Evolutionary conservation across 2,797 vertebrate genomes (phyloP).

Genomic region (Steatocranus sp.): DNA sequence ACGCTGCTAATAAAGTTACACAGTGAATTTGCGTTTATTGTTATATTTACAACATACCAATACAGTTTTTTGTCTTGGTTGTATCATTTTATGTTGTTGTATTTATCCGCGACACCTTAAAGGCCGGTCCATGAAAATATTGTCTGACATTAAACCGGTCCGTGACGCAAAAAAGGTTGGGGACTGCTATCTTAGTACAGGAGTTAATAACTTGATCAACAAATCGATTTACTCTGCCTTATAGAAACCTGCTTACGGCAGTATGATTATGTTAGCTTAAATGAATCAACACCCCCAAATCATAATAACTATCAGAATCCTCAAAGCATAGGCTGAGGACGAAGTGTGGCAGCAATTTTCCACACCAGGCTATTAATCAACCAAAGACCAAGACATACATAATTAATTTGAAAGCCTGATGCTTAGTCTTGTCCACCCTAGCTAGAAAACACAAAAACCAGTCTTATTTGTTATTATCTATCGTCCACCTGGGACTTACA

Average conservation of each 20-base stretch:
- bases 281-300: neutral
- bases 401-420: neutral
- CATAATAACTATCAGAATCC: neutral
- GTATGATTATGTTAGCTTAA: neutral
- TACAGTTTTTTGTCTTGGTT: neutral
- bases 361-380: neutral
- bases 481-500: neutral
- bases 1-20: neutral
- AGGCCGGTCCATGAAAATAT: neutral
- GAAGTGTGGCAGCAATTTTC: neutral
- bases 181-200: neutral
- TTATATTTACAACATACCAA: neutral
- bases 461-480: neutral
- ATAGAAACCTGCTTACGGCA: neutral
- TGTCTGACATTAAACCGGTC: neutral
- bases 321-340: neutral
- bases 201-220: neutral
- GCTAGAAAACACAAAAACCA: neutral
- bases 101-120: neutral
- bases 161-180: neutral
- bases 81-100: neutral
- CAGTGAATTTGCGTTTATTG: neutral
- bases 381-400: neutral
- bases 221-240: neutral
- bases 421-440: neutral